Evolutionary conservation across 2,888 invertebrate genomes (phyloP).

Genomic region (Atherix ibis): DNA sequence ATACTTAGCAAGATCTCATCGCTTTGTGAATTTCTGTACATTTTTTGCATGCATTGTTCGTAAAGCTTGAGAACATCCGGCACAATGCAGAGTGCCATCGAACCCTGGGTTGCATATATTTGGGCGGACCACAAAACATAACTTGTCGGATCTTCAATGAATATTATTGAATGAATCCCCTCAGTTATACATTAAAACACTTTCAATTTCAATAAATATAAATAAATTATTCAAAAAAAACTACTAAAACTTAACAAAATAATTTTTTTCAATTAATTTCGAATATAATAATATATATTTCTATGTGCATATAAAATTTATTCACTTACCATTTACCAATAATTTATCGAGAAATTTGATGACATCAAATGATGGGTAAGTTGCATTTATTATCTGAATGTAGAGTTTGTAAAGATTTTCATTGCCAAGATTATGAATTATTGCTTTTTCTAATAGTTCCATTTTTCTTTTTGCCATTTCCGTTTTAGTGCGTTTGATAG

Average conservation of each 20-base stretch:
- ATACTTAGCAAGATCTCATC: conserved; percentile 14
- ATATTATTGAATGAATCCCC: too few species aligned
- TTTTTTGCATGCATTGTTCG: conserved; percentile 29
- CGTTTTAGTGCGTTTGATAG: conserved; percentile 22
- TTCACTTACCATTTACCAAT: conserved; percentile 33
- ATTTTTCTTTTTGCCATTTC: conserved; percentile 39
- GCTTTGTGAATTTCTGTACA: conserved; percentile 20
- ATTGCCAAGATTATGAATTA: conserved; percentile 39
- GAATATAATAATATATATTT: not conserved
- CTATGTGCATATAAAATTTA: conserved; percentile 1
- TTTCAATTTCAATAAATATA: too few species aligned
- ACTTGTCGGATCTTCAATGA: conserved; percentile 19
- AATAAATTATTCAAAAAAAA: too few species aligned
- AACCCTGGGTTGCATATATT: conserved; percentile 31
- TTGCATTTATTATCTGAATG: conserved; percentile 28
- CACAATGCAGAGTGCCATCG: conserved; percentile 46
- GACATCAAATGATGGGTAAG: conserved; percentile 44
- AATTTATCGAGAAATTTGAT: conserved; percentile 33
- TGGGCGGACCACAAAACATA: conserved; percentile 27
- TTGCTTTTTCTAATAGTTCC: conserved; percentile 43
- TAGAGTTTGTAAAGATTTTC: conserved; percentile 33
- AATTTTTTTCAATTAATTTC: not conserved
- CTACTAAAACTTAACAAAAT: too few species aligned
- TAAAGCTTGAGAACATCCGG: conserved; percentile 42
- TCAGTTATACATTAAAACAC: not conserved